Evolutionary conservation across 2,113 vertebrate genomes (phyloP), one percentile per base, ranked within the genome.

Genomic region (Aptenodytes patagonicus): DNA sequence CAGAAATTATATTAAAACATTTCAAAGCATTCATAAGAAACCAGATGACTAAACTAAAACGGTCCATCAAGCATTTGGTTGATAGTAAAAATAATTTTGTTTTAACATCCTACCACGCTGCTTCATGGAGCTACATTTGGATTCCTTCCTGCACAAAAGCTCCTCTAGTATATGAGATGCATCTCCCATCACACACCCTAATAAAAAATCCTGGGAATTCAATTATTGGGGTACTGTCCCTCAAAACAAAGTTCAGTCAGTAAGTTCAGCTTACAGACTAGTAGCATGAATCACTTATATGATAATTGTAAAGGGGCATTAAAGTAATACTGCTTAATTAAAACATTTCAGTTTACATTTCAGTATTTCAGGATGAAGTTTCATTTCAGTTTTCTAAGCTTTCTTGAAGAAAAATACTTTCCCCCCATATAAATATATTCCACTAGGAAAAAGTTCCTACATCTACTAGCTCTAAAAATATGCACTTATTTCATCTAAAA

Each of bases 61-160:
- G 1, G 13, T 38, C 17, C 34, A 22, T 11, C 6, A 2, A 28
- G 18, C 21, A 9, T 22, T 32, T 7, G 6, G 26, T 7, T 6
- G 3, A 14, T 5, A 38, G 13, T 10, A n/a, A 46, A 22, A 70
- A 60, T 6, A 28, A 44, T 44, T 61, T 25, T 60, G 26, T 47
- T 28, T n/a, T 29, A 32, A 20, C 7, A 7, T 15, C 34, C 40
- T 40, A 11, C 34, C 5, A 3, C 0, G 13, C 25, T 36, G 25
- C 25, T 20, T 76, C 28, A 5, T 2, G 2, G 42, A 22, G n/a
- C 42, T 34, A 22, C 24, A 5, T 16, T 6, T 12, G 17, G 62
- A 40, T n/a, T 16, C 13, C 11, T 5, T 22, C 62, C 5, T 9
- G 19, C 17, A 10, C 31, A 87, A 34, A 60, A 60, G 14, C 38